Evolutionary conservation across 1,140 invertebrate species (phyloP).

Genomic region (Micrasema longulum): DNA sequence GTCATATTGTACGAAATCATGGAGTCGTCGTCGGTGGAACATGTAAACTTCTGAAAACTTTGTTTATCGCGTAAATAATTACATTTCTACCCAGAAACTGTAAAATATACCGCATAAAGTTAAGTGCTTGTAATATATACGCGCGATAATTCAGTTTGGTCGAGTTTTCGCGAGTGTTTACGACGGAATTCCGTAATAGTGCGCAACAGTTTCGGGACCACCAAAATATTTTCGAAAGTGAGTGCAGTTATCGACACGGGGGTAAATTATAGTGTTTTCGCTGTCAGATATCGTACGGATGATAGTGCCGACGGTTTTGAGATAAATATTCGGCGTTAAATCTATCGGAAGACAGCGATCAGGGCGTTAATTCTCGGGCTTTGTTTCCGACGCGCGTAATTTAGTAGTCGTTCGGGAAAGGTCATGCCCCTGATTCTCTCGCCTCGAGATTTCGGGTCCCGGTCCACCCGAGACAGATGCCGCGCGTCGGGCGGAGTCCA

Average conservation of each 20-base stretch:
- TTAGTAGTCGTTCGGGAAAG: constrained; percentile 65
- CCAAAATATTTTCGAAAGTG: constrained; percentile 70
- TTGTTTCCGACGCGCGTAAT: constrained; percentile 66
- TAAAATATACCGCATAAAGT: neutral
- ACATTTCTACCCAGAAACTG: constrained; percentile 4
- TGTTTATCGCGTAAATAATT: constrained; percentile 40
- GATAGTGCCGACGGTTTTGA: neutral
- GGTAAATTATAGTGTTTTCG: constrained; percentile 3
- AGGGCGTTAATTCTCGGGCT: constrained; percentile 55
- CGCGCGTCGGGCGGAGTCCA: neutral
- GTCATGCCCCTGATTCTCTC: constrained; percentile 59
- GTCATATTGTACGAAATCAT: constrained; percentile 67
- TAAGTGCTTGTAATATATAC: neutral
- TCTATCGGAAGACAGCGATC: neutral
- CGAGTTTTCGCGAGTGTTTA: neutral
- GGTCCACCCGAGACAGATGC: constrained; percentile 26
- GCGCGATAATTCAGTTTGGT: neutral
- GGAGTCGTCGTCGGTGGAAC: constrained; percentile 62
- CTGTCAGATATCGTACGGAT: neutral
- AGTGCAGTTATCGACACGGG: constrained; percentile 27
- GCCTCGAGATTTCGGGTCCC: constrained; percentile 33
- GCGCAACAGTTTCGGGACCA: constrained; percentile 60
- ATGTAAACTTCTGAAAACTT: constrained; percentile 47
- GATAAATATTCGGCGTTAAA: neutral
- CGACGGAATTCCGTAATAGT: constrained; percentile 19